Conservation (phyloP, 2,797 vertebrate genomes). For the Melanotaenia pygmaea region DNA sequence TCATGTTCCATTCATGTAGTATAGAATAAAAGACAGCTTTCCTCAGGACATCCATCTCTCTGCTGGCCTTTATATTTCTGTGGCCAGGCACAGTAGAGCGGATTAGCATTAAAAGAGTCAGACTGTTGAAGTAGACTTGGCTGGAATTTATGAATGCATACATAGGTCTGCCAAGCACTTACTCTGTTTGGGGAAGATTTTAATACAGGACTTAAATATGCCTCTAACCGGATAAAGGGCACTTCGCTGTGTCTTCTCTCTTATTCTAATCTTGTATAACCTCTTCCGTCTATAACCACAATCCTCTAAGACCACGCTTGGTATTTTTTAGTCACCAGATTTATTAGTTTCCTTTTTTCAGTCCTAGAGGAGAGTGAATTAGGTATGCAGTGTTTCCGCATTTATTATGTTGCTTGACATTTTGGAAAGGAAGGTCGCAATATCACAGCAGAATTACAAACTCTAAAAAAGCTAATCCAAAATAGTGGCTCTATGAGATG, state of each 20-base stretch:
- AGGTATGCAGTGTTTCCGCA: neutral
- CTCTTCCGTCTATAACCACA: neutral
- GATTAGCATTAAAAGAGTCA: slow-evolving; percentile 73
- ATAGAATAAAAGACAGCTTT: slow-evolving; percentile 68
- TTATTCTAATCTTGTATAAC: slow-evolving; percentile 40
- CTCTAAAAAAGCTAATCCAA: neutral
- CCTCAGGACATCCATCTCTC: slow-evolving; percentile 70
- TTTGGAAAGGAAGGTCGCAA: neutral
- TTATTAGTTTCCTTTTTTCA: neutral
- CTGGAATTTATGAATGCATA: slow-evolving; percentile 62
- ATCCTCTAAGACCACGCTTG: neutral
- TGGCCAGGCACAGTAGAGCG: slow-evolving; percentile 51
- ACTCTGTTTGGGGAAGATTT: slow-evolving; percentile 50
- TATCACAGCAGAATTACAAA: neutral
- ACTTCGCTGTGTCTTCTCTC: slow-evolving; percentile 40
- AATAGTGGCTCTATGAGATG: neutral
- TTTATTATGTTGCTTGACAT: slow-evolving; percentile 13
- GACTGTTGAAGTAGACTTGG: slow-evolving; percentile 65
- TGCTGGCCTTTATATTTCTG: slow-evolving; percentile 61
- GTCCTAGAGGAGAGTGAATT: neutral
- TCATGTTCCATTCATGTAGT: slow-evolving; percentile 76
- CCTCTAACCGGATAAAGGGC: slow-evolving; percentile 25
- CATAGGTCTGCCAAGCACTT: slow-evolving; percentile 53
- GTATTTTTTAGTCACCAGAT: neutral
- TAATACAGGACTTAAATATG: slow-evolving; percentile 42